Conservation (phyloP, 2,888 invertebrate genomes). For the Lasioglossum malachurum region DNA sequence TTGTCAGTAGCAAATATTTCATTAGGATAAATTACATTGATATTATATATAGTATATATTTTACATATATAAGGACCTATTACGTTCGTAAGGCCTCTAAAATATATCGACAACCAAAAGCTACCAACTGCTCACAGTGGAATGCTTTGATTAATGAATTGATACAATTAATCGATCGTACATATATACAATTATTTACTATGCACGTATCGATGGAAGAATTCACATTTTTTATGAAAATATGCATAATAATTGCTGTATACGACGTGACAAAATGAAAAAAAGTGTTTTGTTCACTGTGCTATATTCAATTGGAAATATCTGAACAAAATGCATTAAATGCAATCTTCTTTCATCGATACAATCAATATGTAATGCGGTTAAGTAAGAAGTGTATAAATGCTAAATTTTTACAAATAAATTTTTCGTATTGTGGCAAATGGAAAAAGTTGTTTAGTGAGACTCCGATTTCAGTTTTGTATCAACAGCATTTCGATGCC, state of each 20-base stretch:
- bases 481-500: constrained; percentile 31
- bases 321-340: constrained; percentile 48
- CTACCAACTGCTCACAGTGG: constrained; percentile 75
- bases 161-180: constrained; percentile 68
- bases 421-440: constrained; percentile 75
- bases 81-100: constrained; percentile 63
- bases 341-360: constrained; percentile 75
- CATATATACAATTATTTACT: constrained; percentile 81
- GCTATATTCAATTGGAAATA: constrained; percentile 22
- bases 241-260: constrained; percentile 22
- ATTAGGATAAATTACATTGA: constrained; percentile 68
- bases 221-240: constrained; percentile 48
- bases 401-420: constrained; percentile 80
- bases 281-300: constrained; percentile 28
- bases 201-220: constrained; percentile 79
- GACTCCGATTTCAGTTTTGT: constrained; percentile 41
- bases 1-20: constrained; percentile 75
- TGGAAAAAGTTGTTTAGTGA: constrained; percentile 67
- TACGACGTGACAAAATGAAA: constrained; percentile 5
- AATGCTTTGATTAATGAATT: constrained; percentile 76
- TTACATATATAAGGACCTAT: constrained; percentile 65
- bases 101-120: constrained; percentile 68
- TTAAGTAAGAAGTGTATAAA: constrained; percentile 79
- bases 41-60: constrained; percentile 66
- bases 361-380: constrained; percentile 73